These are phyloP conservation scores for Drosophila setosimentum DNA, from an alignment of 2,888 invertebrate genomes.

Conservation along the genomic window DNA sequence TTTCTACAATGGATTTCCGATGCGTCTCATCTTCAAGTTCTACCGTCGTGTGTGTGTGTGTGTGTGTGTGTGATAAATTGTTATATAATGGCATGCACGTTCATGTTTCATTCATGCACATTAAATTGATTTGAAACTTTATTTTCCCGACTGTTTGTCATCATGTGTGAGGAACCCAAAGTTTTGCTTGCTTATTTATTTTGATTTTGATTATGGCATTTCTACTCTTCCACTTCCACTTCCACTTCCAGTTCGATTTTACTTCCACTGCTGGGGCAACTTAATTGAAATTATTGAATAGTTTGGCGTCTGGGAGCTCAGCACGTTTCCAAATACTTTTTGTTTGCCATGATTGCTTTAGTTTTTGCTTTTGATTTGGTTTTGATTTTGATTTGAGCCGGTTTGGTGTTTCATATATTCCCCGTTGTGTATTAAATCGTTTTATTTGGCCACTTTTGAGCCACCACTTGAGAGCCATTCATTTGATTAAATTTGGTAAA, in stretches of 20 bases:
- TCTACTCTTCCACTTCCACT: neutral
- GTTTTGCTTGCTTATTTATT: slow-evolving; percentile 55
- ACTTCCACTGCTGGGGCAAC: slow-evolving; percentile 34
- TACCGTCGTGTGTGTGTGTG: slow-evolving; percentile 9
- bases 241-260: too few species aligned
- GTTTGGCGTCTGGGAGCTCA: slow-evolving; percentile 39
- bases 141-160: slow-evolving; percentile 44
- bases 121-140: slow-evolving; percentile 77
- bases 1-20: slow-evolving; percentile 79
- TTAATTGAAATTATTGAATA: slow-evolving; percentile 79
- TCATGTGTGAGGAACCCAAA: slow-evolving; percentile 41
- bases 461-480: slow-evolving; percentile 53
- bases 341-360: slow-evolving; percentile 62
- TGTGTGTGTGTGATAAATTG: slow-evolving; percentile 65
- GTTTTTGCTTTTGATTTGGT: slow-evolving; percentile 53
- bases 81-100: slow-evolving; percentile 67
- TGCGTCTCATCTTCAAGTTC: slow-evolving; percentile 44
- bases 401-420: slow-evolving; percentile 35
- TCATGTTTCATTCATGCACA: slow-evolving; percentile 77
- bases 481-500: slow-evolving; percentile 59
- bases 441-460: slow-evolving; percentile 33
- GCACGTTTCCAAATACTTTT: slow-evolving; percentile 30
- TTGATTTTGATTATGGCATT: slow-evolving; percentile 24
- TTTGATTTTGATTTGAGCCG: slow-evolving; percentile 23
- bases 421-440: slow-evolving; percentile 47